Conservation (phyloP, 2,797 vertebrate species). For the Phyllotis vaccarum region DNA sequence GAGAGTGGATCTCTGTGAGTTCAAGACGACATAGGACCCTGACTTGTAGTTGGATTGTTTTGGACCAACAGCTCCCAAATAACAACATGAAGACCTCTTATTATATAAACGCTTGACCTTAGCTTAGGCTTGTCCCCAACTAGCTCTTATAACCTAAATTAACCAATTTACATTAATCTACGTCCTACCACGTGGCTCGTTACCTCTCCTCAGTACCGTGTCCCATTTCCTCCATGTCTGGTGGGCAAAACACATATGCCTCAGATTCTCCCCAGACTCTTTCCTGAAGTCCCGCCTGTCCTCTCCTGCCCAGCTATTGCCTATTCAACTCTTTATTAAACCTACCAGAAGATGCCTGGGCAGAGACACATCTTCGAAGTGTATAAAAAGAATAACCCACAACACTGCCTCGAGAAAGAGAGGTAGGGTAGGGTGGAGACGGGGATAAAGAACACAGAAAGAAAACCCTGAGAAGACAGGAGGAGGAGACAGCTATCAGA, state of each 20-base stretch:
- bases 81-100: not conserved
- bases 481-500: not conserved
- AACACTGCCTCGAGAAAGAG: not conserved
- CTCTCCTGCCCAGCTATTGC: not conserved
- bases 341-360: not conserved
- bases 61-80: not conserved
- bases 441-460: not conserved
- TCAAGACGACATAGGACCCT: not conserved
- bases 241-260: not conserved
- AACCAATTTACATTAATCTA: not conserved
- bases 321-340: not conserved
- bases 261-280: not conserved
- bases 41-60: not conserved
- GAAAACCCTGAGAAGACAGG: not conserved
- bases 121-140: not conserved
- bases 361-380: not conserved
- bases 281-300: not conserved
- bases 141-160: not conserved
- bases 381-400: not conserved
- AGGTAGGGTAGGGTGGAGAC: not conserved
- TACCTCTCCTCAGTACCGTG: not conserved
- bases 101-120: not conserved
- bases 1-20: not conserved
- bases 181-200: not conserved
- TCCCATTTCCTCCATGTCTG: not conserved